phyloP scores from a whole-genome alignment of 2,113 vertebrate genomes.

The Odocoileus hemionus region DNA sequence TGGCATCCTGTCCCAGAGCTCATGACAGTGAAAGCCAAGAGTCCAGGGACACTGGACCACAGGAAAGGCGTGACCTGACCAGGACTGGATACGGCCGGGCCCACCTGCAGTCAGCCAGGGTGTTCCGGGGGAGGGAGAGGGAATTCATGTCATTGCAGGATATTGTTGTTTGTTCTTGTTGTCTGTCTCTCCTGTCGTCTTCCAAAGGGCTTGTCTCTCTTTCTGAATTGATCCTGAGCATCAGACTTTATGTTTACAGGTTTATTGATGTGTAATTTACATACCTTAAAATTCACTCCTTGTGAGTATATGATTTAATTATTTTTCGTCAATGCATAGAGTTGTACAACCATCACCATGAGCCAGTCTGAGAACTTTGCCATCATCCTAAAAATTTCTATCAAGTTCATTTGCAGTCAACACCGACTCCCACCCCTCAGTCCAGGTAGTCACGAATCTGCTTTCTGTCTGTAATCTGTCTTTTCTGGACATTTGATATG shows the following conservation, averaged over 20 bases:
- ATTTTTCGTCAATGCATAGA: neutral
- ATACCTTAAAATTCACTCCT: neutral
- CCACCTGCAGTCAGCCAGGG: neutral
- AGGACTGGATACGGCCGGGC: neutral
- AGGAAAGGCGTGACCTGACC: neutral
- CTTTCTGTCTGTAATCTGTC: neutral
- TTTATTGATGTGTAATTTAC: neutral
- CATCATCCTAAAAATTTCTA: neutral
- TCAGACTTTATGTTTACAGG: neutral
- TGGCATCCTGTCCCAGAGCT: neutral
- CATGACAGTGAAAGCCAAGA: no score
- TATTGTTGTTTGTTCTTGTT: neutral
- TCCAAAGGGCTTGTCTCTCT: neutral
- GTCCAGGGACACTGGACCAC: rapidly evolving
- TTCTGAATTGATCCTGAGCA: neutral
- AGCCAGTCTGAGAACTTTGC: neutral
- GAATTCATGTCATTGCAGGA: neutral
- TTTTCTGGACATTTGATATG: neutral
- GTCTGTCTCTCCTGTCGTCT: neutral
- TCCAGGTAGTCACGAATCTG: neutral
- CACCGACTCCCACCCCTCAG: neutral
- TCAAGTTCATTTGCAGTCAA: neutral
- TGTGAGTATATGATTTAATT: neutral
- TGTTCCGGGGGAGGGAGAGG: neutral
- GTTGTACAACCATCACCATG: neutral